A percentile compares a stretch with the other conserved stretches of the same genome.
Conservation (phyloP, 1,140 invertebrate genomes). For the Caenorhabditis remanei region DNA sequence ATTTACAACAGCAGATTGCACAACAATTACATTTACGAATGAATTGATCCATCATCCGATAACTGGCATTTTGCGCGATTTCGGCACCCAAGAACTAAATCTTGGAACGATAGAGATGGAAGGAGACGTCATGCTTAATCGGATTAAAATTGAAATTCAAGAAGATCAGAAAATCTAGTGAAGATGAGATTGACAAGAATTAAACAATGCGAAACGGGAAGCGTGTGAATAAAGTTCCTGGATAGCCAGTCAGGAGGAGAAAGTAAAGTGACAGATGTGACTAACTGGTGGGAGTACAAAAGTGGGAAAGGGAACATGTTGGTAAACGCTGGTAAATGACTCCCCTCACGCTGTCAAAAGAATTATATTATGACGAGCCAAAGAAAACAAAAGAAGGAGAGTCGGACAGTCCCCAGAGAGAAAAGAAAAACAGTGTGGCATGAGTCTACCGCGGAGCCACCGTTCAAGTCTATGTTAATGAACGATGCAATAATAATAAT, state of each 20-base stretch:
- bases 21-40: slow-evolving; percentile 32
- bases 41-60: slow-evolving; percentile 32
- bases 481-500: slow-evolving; percentile 54
- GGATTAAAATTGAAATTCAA: slow-evolving; percentile 50
- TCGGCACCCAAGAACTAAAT: background rate
- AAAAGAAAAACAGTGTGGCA: background rate
- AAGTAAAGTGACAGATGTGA: slow-evolving; percentile 36
- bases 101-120: background rate
- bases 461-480: slow-evolving; percentile 49
- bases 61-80: background rate
- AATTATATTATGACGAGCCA: slow-evolving; percentile 46
- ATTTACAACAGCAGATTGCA: slow-evolving; percentile 54
- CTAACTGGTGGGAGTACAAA: background rate
- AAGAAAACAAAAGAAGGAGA: slow-evolving; percentile 7
- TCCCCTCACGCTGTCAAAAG: background rate
- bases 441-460: background rate
- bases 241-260: background rate
- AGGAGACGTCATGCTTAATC: slow-evolving; percentile 3
- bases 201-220: background rate
- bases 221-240: slow-evolving; percentile 39
- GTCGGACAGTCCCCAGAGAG: slow-evolving; percentile 11
- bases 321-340: slow-evolving; percentile 49
- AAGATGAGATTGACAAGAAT: background rate
- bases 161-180: slow-evolving; percentile 21
- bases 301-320: slow-evolving; percentile 25